Evolutionary conservation across 2,888 invertebrate genomes (phyloP).

Genomic region (Mamestra brassicae): DNA sequence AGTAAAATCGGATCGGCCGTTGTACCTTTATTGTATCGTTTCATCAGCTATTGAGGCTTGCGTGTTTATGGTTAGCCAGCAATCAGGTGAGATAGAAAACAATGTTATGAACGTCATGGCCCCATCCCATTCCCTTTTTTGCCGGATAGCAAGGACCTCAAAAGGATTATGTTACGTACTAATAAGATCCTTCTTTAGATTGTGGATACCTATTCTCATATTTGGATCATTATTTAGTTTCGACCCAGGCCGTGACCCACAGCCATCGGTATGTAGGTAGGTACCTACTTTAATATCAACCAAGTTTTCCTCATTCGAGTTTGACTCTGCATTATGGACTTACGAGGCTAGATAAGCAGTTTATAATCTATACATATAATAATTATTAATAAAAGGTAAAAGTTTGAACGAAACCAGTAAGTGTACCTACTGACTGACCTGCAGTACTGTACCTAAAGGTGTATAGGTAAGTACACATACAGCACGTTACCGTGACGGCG

Average conservation of each 20-base stretch:
- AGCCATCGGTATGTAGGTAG: neutral
- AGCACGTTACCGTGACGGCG: neutral
- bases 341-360: neutral
- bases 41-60: neutral
- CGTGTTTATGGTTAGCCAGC: too few species aligned
- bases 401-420: constrained; percentile 1
- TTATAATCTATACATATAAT: neutral
- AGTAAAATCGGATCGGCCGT: too few species aligned
- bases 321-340: constrained; percentile 1
- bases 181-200: neutral
- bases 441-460: neutral
- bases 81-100: too few species aligned
- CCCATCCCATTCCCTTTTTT: too few species aligned
- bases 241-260: constrained; percentile 10
- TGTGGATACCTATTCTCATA: neutral
- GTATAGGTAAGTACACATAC: neutral
- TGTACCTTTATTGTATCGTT: neutral
- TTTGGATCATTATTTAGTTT: neutral
- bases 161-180: neutral
- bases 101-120: too few species aligned
- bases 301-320: constrained; percentile 35
- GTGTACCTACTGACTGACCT: neutral
- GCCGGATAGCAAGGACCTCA: too few species aligned
- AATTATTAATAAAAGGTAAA: neutral
- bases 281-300: constrained; percentile 7